Percentiles rank a stretch among this genome's conserved stretches.
phyloP scores from a whole-genome alignment of 2,888 invertebrate genomes.

The Caradrina clavipalpis region DNA sequence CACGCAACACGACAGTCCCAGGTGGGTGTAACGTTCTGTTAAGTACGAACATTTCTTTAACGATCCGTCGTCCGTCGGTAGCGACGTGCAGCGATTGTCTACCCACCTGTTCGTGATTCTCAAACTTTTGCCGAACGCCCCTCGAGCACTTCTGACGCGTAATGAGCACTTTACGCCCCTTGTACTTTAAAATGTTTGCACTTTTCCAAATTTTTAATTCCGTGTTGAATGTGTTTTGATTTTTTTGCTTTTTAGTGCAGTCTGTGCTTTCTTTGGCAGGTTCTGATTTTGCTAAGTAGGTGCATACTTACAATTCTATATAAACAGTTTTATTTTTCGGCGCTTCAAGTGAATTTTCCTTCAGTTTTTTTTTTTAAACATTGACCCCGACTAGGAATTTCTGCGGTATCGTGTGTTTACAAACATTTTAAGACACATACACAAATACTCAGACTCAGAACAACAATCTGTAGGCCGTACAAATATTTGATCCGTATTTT shows the following conservation, averaged over 20 bases:
- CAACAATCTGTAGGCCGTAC: too few species aligned
- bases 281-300: neutral
- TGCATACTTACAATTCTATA: too few species aligned
- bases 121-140: slow-evolving; percentile 68
- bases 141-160: slow-evolving; percentile 76
- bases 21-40: slow-evolving; percentile 61
- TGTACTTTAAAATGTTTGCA: slow-evolving; percentile 80
- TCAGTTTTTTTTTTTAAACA: too few species aligned
- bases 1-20: slow-evolving; percentile 47
- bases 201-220: slow-evolving; percentile 70
- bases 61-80: slow-evolving; percentile 54
- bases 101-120: slow-evolving; percentile 66
- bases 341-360: too few species aligned
- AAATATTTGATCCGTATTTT: too few species aligned
- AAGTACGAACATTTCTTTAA: slow-evolving; percentile 64
- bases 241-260: slow-evolving; percentile 4
- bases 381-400: too few species aligned
- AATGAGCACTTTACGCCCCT: slow-evolving; percentile 84
- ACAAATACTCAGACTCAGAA: too few species aligned
- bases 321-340: too few species aligned
- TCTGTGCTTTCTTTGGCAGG: neutral
- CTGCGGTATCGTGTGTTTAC: too few species aligned
- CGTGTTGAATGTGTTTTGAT: slow-evolving; percentile 35
- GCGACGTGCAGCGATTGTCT: slow-evolving; percentile 55
- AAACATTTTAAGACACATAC: too few species aligned